A percentile compares a stretch with the other conserved stretches of the same genome.
Conservation (phyloP, 2,888 invertebrate genomes). For the Pheosia gnoma region DNA sequence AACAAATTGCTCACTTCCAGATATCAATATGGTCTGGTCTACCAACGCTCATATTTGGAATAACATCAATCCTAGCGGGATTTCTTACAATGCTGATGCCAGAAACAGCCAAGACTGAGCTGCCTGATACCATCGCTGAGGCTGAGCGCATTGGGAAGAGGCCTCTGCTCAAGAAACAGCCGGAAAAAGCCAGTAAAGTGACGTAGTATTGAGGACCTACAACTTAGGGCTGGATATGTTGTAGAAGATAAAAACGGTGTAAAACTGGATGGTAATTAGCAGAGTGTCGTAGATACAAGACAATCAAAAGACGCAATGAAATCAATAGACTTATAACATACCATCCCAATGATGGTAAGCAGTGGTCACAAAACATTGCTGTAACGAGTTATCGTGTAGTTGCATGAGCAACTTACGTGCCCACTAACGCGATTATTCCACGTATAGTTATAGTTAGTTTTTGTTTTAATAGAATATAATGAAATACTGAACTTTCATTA, state of each 20-base stretch:
- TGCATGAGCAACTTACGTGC: too few relatives aligned
- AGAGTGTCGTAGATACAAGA: not conserved
- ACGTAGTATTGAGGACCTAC: constrained; percentile 7
- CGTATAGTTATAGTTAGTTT: too few relatives aligned
- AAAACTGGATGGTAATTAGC: not conserved
- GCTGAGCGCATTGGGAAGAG: constrained; percentile 69
- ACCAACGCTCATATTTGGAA: constrained; percentile 78
- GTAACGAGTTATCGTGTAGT: not conserved
- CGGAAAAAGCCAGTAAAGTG: constrained; percentile 14
- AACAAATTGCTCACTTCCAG: constrained; percentile 43
- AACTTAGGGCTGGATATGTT: not conserved
- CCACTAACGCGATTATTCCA: too few relatives aligned
- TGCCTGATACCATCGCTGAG: constrained; percentile 79
- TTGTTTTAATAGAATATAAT: not conserved
- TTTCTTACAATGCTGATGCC: constrained; percentile 75
- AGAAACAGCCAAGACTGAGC: constrained; percentile 74
- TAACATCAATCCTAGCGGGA: constrained; percentile 73
- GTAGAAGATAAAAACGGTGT: not conserved
- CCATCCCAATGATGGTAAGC: too few relatives aligned
- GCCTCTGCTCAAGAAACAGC: constrained; percentile 21
- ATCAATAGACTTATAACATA: too few relatives aligned
- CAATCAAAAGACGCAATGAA: not conserved
- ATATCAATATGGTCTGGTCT: constrained; percentile 75
- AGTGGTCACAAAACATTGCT: too few relatives aligned
- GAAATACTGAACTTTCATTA: not conserved